Conservation (phyloP, 1,140 invertebrate genomes). For the Polypedilum vanderplanki region DNA sequence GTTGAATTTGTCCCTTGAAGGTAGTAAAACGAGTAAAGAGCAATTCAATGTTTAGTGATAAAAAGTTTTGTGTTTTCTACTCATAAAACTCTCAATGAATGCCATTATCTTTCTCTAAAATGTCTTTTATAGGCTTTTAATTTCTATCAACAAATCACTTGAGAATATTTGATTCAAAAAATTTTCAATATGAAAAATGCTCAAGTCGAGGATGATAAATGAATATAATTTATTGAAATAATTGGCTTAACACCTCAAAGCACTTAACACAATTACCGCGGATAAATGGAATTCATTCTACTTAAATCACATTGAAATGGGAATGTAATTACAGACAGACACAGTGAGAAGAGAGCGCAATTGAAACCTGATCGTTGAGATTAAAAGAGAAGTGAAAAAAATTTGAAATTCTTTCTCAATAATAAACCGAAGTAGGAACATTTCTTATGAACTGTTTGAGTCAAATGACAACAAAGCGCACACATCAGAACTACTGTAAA, state of each 20-base stretch:
- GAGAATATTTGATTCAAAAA: no score
- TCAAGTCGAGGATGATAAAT: background rate
- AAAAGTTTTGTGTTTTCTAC: background rate
- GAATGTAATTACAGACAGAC: background rate
- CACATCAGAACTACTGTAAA: background rate
- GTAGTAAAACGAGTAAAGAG: background rate
- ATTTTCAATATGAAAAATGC: no score
- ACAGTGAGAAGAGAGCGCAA: background rate
- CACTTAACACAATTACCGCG: background rate
- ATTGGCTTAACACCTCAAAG: background rate
- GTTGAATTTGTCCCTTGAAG: background rate
- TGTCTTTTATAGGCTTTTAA: background rate
- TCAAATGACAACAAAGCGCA: background rate
- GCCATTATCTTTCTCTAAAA: no score
- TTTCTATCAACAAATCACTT: no score
- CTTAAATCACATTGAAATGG: background rate
- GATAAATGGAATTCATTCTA: background rate
- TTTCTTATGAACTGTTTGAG: background rate
- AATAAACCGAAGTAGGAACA: no score
- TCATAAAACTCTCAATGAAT: background rate
- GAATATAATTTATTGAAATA: background rate
- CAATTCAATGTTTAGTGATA: conserved; percentile 2
- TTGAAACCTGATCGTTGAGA: background rate
- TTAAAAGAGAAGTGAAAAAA: background rate
- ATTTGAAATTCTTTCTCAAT: background rate